Base-by-base conservation (phyloP, 2,113 vertebrate species). In the Centrocercus urophasianus region DNA sequence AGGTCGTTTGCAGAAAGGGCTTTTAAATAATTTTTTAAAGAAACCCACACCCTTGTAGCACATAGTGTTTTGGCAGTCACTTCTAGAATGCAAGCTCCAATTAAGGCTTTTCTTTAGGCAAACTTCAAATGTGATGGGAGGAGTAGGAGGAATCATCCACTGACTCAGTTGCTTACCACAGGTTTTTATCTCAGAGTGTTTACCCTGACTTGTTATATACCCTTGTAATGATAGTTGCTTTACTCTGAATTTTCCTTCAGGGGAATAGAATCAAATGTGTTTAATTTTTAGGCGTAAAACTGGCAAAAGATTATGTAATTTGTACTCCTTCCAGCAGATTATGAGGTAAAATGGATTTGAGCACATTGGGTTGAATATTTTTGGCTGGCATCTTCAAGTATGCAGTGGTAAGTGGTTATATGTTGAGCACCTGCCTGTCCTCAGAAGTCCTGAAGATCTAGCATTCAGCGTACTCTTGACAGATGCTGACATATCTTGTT, bases 71-170 rank as follows among this genome's bases (percentile, higher is more conserved):
- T 93, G 86, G 86, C 86, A 90, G 73, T 57, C 1, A 0, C 27
- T 90, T 75, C 32, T 16, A 81, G 69, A 86, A 94, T 28, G 20
- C 25, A 59, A 89, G 14, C 12, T 24, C 13, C 48, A 89, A 70
- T 87, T 59, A 78, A 93, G 30, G 48, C 43, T 90, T 94, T 90
- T 94, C 92, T 84, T 90, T 73, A 90, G 95, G 95, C 94, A 60
- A 94, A 69, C 24, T 91, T 65, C 21, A 82, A 79, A 92, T 63
- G 24, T 50, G 54, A 25, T 91, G 67, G 91, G 91, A 4, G 40
- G 89, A 75, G 83, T 48, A 91, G 82, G 91, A 95, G 92, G 84
- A 56, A 14, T 93, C 63, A 87, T 82, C 81, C 36, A 59, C 77
- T 87, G 86, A 94, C 66, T 94, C 89, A 92, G 81, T 89, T 93